Percentiles rank a stretch among this genome's conserved stretches.
Evolutionary conservation across 1,140 invertebrate species (phyloP).

Genomic region (Zophobas morio): DNA sequence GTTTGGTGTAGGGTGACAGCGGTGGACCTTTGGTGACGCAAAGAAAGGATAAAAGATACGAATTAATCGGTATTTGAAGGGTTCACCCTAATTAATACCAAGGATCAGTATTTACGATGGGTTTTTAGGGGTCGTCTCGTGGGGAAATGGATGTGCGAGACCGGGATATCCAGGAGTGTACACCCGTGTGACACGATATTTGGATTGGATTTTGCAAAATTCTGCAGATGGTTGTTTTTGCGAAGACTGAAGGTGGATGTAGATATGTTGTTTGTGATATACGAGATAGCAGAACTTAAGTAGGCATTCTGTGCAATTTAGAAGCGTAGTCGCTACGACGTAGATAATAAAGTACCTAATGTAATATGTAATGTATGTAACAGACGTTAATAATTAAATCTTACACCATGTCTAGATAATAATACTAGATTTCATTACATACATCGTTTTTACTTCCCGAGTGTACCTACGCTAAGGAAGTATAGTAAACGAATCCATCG

Average conservation of each 20-base stretch:
- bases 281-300: not conserved
- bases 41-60: constrained; percentile 81
- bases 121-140: constrained; percentile 68
- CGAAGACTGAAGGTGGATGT: constrained; percentile 67
- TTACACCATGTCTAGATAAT: too few species aligned
- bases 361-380: too few species aligned
- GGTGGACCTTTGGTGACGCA: constrained; percentile 88
- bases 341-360: not conserved
- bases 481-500: too few species aligned
- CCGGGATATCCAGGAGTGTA: constrained; percentile 86
- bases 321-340: constrained; percentile 2
- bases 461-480: too few species aligned
- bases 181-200: constrained; percentile 81
- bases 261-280: constrained; percentile 31
- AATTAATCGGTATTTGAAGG: constrained; percentile 80
- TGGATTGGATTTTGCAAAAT: constrained; percentile 83
- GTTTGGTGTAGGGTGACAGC: constrained; percentile 90
- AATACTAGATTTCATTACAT: too few species aligned
- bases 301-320: constrained; percentile 40
- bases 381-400: too few species aligned
- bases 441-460: too few species aligned
- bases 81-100: too few species aligned
- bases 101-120: too few species aligned
- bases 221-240: constrained; percentile 83
- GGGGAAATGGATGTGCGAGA: constrained; percentile 77